Conservation (phyloP, 2,888 invertebrate species). For the Anthophora plumipes region DNA sequence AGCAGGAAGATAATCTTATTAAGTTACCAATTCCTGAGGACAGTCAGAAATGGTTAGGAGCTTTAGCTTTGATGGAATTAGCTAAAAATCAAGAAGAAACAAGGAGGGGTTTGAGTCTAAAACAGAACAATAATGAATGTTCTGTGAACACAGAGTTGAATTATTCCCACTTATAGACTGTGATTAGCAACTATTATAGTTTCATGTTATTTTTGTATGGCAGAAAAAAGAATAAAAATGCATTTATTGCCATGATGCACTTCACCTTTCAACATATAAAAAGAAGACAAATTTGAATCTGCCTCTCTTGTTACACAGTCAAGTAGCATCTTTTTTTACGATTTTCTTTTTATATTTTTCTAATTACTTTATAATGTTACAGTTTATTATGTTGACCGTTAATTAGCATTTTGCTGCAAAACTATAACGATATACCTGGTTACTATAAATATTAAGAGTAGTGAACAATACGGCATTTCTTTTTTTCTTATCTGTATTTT, state of each 20-base stretch:
- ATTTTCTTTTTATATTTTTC: constrained; percentile 21
- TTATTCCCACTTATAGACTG: constrained; percentile 82
- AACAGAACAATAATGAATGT: constrained; percentile 69
- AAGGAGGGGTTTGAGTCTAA: constrained; percentile 68
- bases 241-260: constrained; percentile 29
- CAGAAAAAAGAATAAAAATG: constrained; percentile 47
- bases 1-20: constrained; percentile 74
- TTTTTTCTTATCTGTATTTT: background rate
- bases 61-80: constrained; percentile 87
- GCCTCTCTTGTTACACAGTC: constrained; percentile 14
- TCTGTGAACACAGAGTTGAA: constrained; percentile 69
- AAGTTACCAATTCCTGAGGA: constrained; percentile 80
- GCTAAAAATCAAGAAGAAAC: constrained; percentile 83
- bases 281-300: constrained; percentile 5
- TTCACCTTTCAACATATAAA: constrained; percentile 14
- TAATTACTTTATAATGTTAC: constrained; percentile 30
- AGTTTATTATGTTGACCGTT: constrained; percentile 28
- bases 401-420: constrained; percentile 12
- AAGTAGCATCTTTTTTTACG: constrained; percentile 32
- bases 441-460: constrained; percentile 13
- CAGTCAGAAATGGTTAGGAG: constrained; percentile 86
- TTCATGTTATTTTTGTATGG: constrained; percentile 62
- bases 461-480: background rate
- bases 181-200: constrained; percentile 73
- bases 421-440: constrained; percentile 17